Base-by-base conservation (phyloP, 2,888 invertebrate genomes). In the Drosophila demipolita region DNA sequence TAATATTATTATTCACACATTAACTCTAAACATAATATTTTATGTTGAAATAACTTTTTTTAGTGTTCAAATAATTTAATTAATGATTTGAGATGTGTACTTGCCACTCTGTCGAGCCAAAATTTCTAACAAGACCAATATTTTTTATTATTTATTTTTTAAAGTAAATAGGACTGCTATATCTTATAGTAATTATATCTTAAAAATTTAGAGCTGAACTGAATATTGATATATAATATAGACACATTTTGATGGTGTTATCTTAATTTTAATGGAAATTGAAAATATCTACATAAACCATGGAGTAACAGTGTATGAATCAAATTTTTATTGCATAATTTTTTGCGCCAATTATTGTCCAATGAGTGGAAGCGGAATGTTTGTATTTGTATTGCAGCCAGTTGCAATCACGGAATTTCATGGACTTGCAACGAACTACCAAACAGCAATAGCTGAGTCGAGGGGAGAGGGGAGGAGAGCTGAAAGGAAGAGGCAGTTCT, bases 361-460 rank as follows among this genome's bases (percentile, higher is more conserved):
- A 75, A 75, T 71, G 70, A 78, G 78, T 67, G 69, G 66, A 73
- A 80, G 78, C 57, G 61, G 71, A 73, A 73, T 82, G 80, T 82
- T 78, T 82, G 75, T 80, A 52, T 78, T 75, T 82, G 74, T 71
- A 54, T 75, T 77, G 73, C 64, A 73, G 55, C 67, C 78, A 75
- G 63, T 78, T 68, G 69, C 67, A 73, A 70, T 76, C 69, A 78
- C 76, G 76, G 69, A 74, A 70, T 70, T 76, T 62, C 74, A 77
- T 60, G 61, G 59, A 77, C 66, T 62, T 58, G 64, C 73, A 29
- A 35, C 72, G 58, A 40, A 49, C 73, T 65, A 12, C 59, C 73
- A 54, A 35, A 71, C 53, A 53, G 23, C 48, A 26, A 40, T 49
- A 17, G 15, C 0, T 36, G 26, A 8, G 61, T 11, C 4, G 54